These are phyloP conservation scores for Poeciliopsis turrubarensis DNA, from an alignment of 2,113 vertebrate species.

Conservation along the genomic window DNA sequence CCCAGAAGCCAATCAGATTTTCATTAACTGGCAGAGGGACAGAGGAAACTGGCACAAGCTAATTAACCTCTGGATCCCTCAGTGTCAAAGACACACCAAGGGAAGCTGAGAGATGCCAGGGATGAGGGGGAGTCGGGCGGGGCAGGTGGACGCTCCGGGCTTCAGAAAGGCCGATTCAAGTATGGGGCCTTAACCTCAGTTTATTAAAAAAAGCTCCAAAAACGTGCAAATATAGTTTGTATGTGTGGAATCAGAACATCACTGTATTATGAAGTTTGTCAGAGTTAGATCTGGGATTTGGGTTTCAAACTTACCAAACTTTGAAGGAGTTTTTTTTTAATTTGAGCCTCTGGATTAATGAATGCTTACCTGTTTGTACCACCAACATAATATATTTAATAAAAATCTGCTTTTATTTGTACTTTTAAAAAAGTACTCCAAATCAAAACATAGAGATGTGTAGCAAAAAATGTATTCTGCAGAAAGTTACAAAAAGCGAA, in stretches of 20 bases:
- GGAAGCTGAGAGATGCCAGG: constrained; percentile 68
- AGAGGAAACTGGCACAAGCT: constrained; percentile 79
- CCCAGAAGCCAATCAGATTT: constrained; percentile 84
- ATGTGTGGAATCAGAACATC: constrained; percentile 2
- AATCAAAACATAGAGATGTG: too few relatives aligned
- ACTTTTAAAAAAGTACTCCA: too few relatives aligned
- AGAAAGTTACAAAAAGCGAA: background rate
- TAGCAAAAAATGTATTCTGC: too few relatives aligned
- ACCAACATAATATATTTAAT: too few relatives aligned
- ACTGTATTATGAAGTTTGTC: constrained; percentile 15
- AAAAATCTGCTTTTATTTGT: too few relatives aligned
- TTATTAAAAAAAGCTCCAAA: background rate
- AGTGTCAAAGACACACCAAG: constrained; percentile 67
- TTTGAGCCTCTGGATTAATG: too few relatives aligned
- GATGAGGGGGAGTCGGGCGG: constrained; percentile 53
- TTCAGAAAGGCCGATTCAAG: constrained; percentile 37
- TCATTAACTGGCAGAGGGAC: constrained; percentile 83
- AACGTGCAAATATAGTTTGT: constrained; percentile 6
- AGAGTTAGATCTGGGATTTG: background rate
- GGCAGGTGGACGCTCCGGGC: constrained; percentile 66
- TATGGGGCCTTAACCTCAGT: constrained; percentile 11
- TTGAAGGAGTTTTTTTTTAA: background rate
- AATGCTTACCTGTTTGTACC: too few relatives aligned
- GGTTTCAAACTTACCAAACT: background rate
- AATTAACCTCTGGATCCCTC: constrained; percentile 82